These are phyloP conservation scores for Glyptemys insculpta DNA, from an alignment of 2,797 vertebrate species.

Conservation along the genomic window DNA sequence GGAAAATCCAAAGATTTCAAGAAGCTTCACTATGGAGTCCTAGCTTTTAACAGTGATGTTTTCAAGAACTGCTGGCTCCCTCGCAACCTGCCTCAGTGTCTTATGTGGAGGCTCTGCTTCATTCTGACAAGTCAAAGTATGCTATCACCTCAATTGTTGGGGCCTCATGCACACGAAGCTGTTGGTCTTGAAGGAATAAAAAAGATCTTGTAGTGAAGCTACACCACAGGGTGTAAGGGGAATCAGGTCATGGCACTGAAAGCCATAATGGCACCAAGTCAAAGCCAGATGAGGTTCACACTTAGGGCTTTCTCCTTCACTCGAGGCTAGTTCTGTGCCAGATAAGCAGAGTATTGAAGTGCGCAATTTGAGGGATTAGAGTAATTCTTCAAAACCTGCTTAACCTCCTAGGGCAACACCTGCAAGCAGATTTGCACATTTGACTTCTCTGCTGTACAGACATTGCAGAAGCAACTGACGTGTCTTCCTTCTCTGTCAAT, in stretches of 20 bases:
- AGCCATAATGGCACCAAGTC: not conserved
- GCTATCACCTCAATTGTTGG: rapidly evolving
- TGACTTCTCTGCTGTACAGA: slow-evolving; percentile 68
- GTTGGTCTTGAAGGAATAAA: not conserved
- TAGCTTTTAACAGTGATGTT: not conserved
- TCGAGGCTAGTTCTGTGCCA: not conserved
- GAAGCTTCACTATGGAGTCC: not conserved
- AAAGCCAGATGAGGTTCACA: not conserved
- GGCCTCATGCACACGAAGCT: not conserved
- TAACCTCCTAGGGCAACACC: slow-evolving; percentile 46
- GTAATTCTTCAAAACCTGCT: not conserved
- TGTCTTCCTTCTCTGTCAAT: slow-evolving; percentile 73
- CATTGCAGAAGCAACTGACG: slow-evolving; percentile 72
- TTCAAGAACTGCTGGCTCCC: not conserved
- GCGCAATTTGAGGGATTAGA: not conserved
- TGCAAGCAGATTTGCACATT: slow-evolving; percentile 50
- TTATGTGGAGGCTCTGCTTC: not conserved
- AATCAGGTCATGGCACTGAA: not conserved
- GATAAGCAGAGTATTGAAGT: rapidly evolving
- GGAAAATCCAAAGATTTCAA: not conserved
- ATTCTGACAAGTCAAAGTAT: not conserved
- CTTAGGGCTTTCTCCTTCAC: not conserved
- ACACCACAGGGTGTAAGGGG: rapidly evolving
- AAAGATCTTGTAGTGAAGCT: not conserved
- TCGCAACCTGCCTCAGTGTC: not conserved